Conservation (phyloP, 2,888 invertebrate genomes). For the Chymomyza fuscimana region DNA sequence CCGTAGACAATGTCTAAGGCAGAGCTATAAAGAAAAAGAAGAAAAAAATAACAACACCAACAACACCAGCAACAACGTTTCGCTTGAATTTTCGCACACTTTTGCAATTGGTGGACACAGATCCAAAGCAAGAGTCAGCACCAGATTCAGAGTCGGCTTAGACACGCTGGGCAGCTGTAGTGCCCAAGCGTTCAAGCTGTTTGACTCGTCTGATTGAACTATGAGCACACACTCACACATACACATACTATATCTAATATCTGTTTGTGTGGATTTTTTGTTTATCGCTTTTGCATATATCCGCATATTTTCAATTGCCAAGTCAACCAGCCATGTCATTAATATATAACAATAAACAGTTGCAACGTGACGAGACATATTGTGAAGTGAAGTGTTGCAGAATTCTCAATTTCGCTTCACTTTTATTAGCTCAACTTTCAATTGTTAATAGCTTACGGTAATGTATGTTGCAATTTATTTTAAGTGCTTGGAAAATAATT, state of each 20-base stretch:
- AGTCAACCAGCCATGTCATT: slow-evolving; percentile 66
- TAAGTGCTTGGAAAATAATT: background rate
- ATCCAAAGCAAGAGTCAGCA: slow-evolving; percentile 16
- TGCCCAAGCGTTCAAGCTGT: slow-evolving; percentile 15
- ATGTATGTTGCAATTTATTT: background rate
- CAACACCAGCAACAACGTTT: background rate
- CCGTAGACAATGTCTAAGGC: slow-evolving; percentile 7
- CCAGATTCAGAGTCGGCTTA: background rate
- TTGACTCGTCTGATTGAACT: slow-evolving; percentile 28
- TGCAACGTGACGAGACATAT: slow-evolving; percentile 32
- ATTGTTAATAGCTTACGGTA: background rate
- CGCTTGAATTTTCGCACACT: background rate
- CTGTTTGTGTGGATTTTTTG: slow-evolving; percentile 11
- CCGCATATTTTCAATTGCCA: slow-evolving; percentile 66
- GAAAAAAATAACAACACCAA: background rate
- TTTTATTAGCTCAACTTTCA: background rate
- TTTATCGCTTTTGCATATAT: slow-evolving; percentile 54
- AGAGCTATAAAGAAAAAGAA: slow-evolving; percentile 21
- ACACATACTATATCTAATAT: background rate
- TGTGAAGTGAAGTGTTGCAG: slow-evolving; percentile 8
- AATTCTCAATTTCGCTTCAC: background rate
- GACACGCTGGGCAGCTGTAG: background rate
- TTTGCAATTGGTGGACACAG: slow-evolving; percentile 45
- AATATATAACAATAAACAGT: slow-evolving; percentile 43
- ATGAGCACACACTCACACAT: background rate